Percentiles rank a stretch among this genome's conserved stretches.
These are phyloP conservation scores for Sphyrna mokarran DNA, from an alignment of 2,113 vertebrate genomes.

Conservation along the genomic window DNA sequence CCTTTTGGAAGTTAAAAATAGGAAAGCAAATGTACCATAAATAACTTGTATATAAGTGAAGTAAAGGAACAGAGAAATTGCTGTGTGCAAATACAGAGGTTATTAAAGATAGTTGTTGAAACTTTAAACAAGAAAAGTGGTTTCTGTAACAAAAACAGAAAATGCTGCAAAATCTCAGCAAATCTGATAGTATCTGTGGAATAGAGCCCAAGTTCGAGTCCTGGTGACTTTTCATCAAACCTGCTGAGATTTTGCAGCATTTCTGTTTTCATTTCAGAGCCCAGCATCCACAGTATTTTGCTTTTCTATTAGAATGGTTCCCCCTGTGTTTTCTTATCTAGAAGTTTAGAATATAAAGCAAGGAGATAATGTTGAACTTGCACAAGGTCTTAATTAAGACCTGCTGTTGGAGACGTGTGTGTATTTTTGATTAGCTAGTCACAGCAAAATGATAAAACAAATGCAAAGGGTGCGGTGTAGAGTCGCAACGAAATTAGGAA, in stretches of 20 bases:
- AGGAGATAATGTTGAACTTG: background rate
- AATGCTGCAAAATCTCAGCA: too few species aligned
- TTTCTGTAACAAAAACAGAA: background rate
- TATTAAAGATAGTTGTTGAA: background rate
- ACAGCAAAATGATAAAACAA: background rate
- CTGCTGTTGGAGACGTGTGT: background rate
- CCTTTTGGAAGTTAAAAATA: slow-evolving; percentile 20
- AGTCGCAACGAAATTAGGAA: background rate
- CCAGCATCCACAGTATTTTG: too few species aligned
- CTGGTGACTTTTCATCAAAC: too few species aligned
- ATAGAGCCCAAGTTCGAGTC: too few species aligned
- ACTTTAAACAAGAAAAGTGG: background rate
- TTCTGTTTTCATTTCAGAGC: too few species aligned
- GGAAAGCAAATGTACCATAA: slow-evolving; percentile 1
- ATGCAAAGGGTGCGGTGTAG: background rate
- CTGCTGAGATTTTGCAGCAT: too few species aligned
- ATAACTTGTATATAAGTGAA: background rate
- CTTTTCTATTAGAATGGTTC: too few species aligned
- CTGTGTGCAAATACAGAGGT: background rate
- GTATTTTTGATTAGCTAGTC: background rate
- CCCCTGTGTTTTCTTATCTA: background rate
- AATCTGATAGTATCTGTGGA: too few species aligned
- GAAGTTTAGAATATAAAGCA: background rate
- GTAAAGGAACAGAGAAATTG: background rate
- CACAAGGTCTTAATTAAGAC: background rate